Evolutionary conservation across 2,113 vertebrate species (phyloP), one percentile per base, ranked within the genome.

Genomic region (Dipodomys spectabilis): DNA sequence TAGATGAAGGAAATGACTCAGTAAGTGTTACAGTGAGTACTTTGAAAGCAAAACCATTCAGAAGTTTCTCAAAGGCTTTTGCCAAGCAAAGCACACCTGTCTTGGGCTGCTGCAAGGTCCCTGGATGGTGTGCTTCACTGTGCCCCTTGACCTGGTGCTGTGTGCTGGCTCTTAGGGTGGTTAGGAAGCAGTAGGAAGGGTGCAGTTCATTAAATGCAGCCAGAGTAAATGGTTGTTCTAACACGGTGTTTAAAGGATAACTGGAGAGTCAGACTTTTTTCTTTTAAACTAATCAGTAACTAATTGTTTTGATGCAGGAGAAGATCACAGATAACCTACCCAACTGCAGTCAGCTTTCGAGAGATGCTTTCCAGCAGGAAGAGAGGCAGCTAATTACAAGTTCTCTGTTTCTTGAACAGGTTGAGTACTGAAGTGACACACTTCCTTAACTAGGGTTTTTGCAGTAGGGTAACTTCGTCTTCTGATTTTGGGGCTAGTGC

Each of bases 381-480:
- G 69, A n/a, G 1, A 1, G 20, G 60, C 25, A 57, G 9, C 68
- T n/a, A 3, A 64, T 77, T 68, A 30, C 35, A 73, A 35, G 45
- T 60, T 72, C 7, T 1, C 28, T 35, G 13, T 81, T 64, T 60
- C 69, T 86, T 74, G 39, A 25, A 75, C n/a, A 72, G 72, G 81
- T 49, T 23, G 65, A 65, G 71, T 25, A 64, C 84, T 22, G 1
- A 78, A 78, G n/a, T 20, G 68, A 53, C 49, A 69, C 69, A 39
- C 82, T 81, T 93, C 73, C 71, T 90, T 92, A 72, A 92, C 65
- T 22, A n/a, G 35, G 71, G 19, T 28, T 19, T 72, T 78, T 90
- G 62, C 80, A 1, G 65, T 39, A 64, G 75, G 45, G 71, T 35
- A 77, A 74, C 88, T 91, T 91, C 3, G 44, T 86, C 84, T 83